Base-by-base conservation (phyloP, 2,797 vertebrate genomes). In the Acipenser oxyrinchus region DNA sequence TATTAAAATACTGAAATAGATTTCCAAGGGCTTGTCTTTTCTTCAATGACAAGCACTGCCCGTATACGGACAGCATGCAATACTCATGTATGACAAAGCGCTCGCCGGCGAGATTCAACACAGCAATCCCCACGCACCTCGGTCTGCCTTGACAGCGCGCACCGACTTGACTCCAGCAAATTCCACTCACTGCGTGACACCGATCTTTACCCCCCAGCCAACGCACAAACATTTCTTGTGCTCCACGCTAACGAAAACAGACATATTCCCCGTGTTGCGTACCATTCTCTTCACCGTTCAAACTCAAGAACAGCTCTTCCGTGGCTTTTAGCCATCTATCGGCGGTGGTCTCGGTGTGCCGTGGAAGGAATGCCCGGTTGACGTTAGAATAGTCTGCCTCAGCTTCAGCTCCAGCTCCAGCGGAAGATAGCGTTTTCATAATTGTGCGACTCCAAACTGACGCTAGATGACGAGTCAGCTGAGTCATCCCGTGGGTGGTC, bases 221-320 rank as follows among this genome's bases (percentile, higher is more conserved):
- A 49, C 13, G 37, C 70, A 66, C 66, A 53, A 50, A 68, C 58
- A 8, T 2, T 13, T 12, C 6, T 10, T 64, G 50, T 51, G 55
- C 72, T 52, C 68, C 65, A 64, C 63, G 55, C 18, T 66, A 68
- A 68, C 63, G 49, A 66, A 6, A 11, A 49, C 37, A n/a, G 51
- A 58, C 60, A 58, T 60, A 53, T 18, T 10, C 55, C 49, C 18
- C 53, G 55, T 12, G 9, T 10, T n/a, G 77, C 87, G 0, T 88
- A 94, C 93, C 93, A 95, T 94, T 89, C 90, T 94, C 89, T 86
- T 94, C 91, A 93, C 86, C 87, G 91, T 85, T 88, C 84, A 87
- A 84, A 87, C 81, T 90, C 84, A 89, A 86, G 91, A 86, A 88
- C 89, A 85, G 88, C 82, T 83, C 84, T 65, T 85, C 80, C 85